Base-by-base conservation (phyloP, 2,888 invertebrate species). In the Bombyx huttoni region DNA sequence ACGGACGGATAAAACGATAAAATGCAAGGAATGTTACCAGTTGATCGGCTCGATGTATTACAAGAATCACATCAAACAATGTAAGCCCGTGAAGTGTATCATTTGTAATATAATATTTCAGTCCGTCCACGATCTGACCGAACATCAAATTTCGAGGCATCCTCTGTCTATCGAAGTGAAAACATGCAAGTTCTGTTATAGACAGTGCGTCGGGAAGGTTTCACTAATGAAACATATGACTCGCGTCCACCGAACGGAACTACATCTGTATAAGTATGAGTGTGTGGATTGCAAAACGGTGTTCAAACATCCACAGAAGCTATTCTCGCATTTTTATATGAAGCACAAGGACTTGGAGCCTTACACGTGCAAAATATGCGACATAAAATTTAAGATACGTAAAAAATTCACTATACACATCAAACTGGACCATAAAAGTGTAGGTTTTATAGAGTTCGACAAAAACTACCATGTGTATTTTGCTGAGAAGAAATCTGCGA, bases 361-460 rank as follows among this genome's bases (percentile, higher is more conserved):
- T 0, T 87, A 77, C 49, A 76, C 65, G 0, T 87, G 87, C 53
- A 76, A 66, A 49, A 81, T 84, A n/a, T 87, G 87, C 24, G 49
- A 79, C 49, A 69, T 61, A 53, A 73, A 54, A 2, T 87, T 81
- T 51, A 58, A 65, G 48, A 48, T 79, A 1, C 67, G 87, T 0
- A 86, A 81, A 49, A 60, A 59, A 3, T 85, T 87, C 47, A 79
- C 83, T 0, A 56, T 86, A 0, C 87, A 87, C 34, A 87, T 87
- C 0, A 85, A 85, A 59, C n/a, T 83, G 7, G 57, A 58, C 0
- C 87, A 87, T 24, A 64, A 75, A 0, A 77, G 81, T 47, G 53
- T 67, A 1, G 87, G 87, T 0, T 81, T 67, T 34, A 80, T 85
- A 8, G 81, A 84, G 49, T 86, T 85, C 56, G 78, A 85, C 63